Evolutionary conservation across 2,888 invertebrate species (phyloP).

Genomic region (Dasypogon diadema): DNA sequence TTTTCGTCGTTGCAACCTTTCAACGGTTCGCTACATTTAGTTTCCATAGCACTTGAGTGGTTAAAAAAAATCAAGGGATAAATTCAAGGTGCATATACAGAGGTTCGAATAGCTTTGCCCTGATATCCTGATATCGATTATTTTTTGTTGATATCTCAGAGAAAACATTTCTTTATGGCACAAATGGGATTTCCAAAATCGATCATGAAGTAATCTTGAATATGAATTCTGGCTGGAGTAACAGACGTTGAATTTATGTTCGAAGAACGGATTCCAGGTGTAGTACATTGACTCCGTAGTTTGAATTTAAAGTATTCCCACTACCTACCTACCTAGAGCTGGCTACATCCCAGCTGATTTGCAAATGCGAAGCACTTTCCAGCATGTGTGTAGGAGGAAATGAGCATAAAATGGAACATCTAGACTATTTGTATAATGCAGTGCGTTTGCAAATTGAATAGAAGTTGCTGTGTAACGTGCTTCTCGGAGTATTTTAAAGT

Average conservation of each 20-base stretch:
- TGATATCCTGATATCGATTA: constrained; percentile 15
- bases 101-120: not conserved
- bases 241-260: constrained; percentile 26
- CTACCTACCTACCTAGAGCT: not conserved
- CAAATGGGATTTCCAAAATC: constrained; percentile 33
- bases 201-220: constrained; percentile 27
- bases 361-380: constrained; percentile 18
- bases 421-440: constrained; percentile 23
- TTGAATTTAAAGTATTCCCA: constrained; percentile 16
- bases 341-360: constrained; percentile 14
- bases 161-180: constrained; percentile 32
- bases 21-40: constrained; percentile 42
- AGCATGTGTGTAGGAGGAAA: constrained; percentile 14
- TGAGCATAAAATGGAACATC: constrained; percentile 32
- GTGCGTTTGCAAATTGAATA: constrained; percentile 33
- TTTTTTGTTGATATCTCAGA: constrained; percentile 1
- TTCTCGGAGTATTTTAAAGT: constrained; percentile 22
- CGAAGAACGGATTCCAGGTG: constrained; percentile 23
- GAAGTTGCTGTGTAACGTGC: not conserved
- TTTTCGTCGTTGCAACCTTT: constrained; percentile 12
- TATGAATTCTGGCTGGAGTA: constrained; percentile 32
- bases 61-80: constrained; percentile 40
- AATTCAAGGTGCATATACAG: constrained; percentile 30
- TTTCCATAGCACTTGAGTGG: constrained; percentile 37
- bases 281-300: constrained; percentile 31